phyloP scores from a whole-genome alignment of 2,797 vertebrate genomes.

The Steatocranus sp. region DNA sequence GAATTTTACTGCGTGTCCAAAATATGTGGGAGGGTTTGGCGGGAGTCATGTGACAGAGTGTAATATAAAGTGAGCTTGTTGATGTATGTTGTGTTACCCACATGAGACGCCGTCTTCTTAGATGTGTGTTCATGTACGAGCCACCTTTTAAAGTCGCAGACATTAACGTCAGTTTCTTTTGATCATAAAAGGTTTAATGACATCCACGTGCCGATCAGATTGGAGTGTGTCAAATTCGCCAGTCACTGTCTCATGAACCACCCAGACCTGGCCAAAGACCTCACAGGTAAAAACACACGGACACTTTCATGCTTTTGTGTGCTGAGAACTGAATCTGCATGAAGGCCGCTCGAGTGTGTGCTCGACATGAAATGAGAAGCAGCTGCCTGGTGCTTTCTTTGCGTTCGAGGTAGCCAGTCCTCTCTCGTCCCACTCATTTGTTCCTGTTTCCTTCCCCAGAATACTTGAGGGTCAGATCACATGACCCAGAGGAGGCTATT shows the following conservation, averaged over 20 bases:
- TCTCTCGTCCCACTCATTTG: background rate
- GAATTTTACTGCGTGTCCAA: background rate
- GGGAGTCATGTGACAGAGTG: background rate
- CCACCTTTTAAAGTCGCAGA: background rate
- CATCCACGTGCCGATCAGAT: slow-evolving; percentile 95
- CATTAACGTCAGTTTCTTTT: background rate
- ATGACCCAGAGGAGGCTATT: slow-evolving; percentile 97
- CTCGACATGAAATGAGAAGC: background rate
- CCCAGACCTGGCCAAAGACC: slow-evolving; percentile 95
- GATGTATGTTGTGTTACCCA: background rate
- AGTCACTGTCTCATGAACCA: slow-evolving; percentile 99
- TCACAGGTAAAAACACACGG: slow-evolving; percentile 82
- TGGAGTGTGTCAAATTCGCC: slow-evolving; percentile 98
- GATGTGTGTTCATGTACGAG: background rate
- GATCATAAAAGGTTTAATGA: slow-evolving; percentile 88
- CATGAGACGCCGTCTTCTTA: background rate
- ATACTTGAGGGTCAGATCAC: slow-evolving; percentile 92
- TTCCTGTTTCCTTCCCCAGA: slow-evolving; percentile 70
- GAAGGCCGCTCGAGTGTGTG: background rate
- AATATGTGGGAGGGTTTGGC: background rate
- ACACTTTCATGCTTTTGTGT: background rate
- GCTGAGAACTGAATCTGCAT: background rate
- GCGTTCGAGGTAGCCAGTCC: background rate
- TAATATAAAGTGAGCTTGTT: background rate
- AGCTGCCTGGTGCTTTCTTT: background rate